Conservation (phyloP, 2,888 invertebrate genomes). For the Alentia gelatinosa region DNA sequence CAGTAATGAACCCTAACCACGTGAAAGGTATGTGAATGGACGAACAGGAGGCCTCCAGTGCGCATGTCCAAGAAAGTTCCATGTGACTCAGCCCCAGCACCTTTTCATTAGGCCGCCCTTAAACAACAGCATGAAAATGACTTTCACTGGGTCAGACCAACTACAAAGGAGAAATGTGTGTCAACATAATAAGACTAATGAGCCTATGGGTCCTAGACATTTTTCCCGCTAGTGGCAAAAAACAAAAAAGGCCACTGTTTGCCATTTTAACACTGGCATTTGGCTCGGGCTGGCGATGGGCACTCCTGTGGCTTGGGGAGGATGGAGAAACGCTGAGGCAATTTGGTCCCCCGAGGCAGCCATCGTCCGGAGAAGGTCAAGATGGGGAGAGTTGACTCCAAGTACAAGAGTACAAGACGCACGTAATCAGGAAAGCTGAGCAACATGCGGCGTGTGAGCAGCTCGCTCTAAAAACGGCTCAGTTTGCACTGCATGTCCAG, state of each 20-base stretch:
- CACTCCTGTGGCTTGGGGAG: neutral
- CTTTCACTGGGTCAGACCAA: neutral
- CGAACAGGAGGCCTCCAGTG: neutral
- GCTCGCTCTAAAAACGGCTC: too few relatives aligned
- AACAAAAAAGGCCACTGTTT: neutral
- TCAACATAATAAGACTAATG: neutral
- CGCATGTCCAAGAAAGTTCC: neutral
- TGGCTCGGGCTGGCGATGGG: neutral
- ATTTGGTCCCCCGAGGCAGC: too few relatives aligned
- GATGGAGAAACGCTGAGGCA: neutral
- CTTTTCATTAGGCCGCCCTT: neutral
- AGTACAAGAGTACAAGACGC: neutral
- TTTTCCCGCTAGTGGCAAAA: neutral
- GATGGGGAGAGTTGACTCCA: neutral
- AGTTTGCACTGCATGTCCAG: too few relatives aligned
- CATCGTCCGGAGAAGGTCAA: neutral
- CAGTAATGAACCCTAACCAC: neutral
- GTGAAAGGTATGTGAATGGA: neutral
- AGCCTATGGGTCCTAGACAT: neutral
- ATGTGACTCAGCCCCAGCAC: neutral
- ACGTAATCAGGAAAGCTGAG: too few relatives aligned
- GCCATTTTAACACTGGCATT: slow-evolving; percentile 26
- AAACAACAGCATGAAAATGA: neutral
- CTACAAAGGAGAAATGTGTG: neutral
- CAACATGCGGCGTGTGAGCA: too few relatives aligned